A percentile compares a stretch with the other conserved stretches of the same genome.
Conservation (phyloP, 2,113 vertebrate genomes). For the Arvicanthis niloticus region DNA sequence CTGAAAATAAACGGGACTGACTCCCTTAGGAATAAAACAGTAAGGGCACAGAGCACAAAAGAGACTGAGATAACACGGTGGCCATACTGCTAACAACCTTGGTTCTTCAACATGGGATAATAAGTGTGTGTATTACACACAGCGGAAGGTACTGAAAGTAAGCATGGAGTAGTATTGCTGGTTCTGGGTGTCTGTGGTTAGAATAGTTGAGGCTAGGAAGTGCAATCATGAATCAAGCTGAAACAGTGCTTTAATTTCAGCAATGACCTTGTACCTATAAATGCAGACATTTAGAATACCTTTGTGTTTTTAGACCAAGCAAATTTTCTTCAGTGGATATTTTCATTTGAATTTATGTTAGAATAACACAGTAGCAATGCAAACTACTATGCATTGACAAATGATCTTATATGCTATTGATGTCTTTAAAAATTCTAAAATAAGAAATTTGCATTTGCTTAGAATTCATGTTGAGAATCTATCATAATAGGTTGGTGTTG, state of each 20-base stretch:
- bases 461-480: background rate
- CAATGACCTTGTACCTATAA: background rate
- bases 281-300: background rate
- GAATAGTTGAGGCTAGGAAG: background rate
- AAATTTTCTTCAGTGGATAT: background rate
- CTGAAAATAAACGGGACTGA: background rate
- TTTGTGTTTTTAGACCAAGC: background rate
- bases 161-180: background rate
- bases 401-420: background rate
- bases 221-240: background rate
- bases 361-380: background rate
- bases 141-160: background rate
- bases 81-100: too few relatives aligned
- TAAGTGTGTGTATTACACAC: background rate
- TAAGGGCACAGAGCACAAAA: background rate
- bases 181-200: background rate
- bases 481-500: background rate
- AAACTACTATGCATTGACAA: background rate
- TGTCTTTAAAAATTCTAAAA: background rate
- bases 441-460: background rate
- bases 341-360: slow-evolving; percentile 5
- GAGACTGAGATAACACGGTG: too few relatives aligned
- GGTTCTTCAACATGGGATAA: background rate
- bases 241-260: background rate
- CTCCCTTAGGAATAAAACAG: background rate